Base-by-base conservation (phyloP, 2,797 vertebrate genomes). In the Acipenser ruthenus region DNA sequence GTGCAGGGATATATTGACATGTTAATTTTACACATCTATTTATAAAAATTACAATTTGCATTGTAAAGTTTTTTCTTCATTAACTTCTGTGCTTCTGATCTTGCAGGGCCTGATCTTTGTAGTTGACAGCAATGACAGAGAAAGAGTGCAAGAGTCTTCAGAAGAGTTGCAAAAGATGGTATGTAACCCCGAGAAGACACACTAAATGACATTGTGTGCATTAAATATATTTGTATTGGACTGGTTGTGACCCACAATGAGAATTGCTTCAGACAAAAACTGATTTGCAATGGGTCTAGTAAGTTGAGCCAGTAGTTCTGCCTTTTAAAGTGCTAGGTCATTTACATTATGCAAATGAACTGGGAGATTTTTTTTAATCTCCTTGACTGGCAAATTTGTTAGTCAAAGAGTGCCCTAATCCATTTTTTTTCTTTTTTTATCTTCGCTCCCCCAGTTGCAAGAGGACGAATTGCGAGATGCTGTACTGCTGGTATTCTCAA, bases 121-220 rank as follows among this genome's bases (percentile, higher is more conserved):
- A 65, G 93, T 94, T 72, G 92, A 94, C 84, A 94, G 93, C 79
- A 94, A 93, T 1, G 92, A 94, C 84, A 81, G 88, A 48, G 92
- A 94, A 77, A 74, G 93, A 64, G 86, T 93, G 37, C 76, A 87
- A 4, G 93, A 94, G 70, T 91, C 92, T 0, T 86, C 88, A 0
- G 91, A 93, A 0, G 92, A 94, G 50, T 87, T 94, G 6, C 71
- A 85, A 49, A 93, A 93, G 83, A 94, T 94, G 92, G 93, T 93
- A 71, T 77, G 88, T 48, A 64, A 37, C 37, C 37, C 37, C 4
- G 5, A 37, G 37, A 37, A 37, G 37, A 37, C 37, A 37, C 37
- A 37, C 37, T 37, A 37, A 37, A 37, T 37, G 37, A 37, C 37
- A 37, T 37, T 37, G 37, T 37, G 5, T 37, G 37, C 37, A 37